These are phyloP conservation scores for Anoplophora glabripennis DNA, from an alignment of 1,140 invertebrate genomes.

Conservation along the genomic window DNA sequence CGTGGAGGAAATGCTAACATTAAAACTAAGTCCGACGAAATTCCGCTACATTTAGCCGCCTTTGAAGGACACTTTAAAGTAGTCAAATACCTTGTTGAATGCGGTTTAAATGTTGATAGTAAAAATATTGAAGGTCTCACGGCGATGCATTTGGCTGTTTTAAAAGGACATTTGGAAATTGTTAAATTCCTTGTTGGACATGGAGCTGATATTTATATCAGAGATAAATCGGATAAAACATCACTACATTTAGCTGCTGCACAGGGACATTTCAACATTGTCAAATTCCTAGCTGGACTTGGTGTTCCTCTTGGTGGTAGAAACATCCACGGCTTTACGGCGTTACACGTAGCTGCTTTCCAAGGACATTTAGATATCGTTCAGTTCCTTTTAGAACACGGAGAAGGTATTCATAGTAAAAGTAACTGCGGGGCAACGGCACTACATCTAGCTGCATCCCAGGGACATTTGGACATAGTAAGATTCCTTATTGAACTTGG, in stretches of 20 bases:
- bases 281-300: background rate
- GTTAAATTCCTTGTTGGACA: constrained; percentile 22
- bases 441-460: constrained; percentile 53
- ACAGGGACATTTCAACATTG: constrained; percentile 35
- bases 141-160: constrained; percentile 22
- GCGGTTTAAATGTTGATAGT: no score
- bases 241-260: constrained; percentile 53
- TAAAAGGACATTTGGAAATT: constrained; percentile 19
- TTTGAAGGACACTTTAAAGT: no score
- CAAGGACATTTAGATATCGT: constrained; percentile 21
- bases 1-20: no score
- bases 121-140: no score
- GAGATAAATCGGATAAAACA: constrained; percentile 20
- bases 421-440: constrained; percentile 26
- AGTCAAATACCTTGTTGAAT: no score
- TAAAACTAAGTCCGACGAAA: no score
- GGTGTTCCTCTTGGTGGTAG: background rate
- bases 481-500: constrained; percentile 24
- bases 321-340: background rate
- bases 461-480: constrained; percentile 50
- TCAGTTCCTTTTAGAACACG: constrained; percentile 12
- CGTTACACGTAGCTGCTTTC: background rate
- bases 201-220: constrained; percentile 22
- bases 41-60: no score
- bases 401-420: constrained; percentile 15